These are phyloP conservation scores for Drosophila mayri DNA, from an alignment of 1,140 invertebrate genomes.

Conservation along the genomic window DNA sequence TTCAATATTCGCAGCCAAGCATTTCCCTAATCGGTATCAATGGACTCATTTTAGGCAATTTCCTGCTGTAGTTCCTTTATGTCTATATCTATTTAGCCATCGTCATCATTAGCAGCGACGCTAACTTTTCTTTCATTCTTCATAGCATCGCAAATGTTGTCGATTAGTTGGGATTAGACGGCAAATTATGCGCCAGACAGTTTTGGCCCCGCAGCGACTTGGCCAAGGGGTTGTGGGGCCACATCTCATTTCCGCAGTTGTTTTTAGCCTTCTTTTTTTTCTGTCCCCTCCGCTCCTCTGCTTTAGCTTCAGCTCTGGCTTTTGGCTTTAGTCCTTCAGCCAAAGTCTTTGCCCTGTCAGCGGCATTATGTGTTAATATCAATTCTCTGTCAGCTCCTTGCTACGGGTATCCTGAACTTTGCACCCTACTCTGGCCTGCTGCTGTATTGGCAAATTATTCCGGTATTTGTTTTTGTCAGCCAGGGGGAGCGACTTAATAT, in stretches of 20 bases:
- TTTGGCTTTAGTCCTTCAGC: constrained; percentile 13
- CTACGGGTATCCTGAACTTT: constrained; percentile 23
- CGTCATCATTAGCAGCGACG: constrained; percentile 74
- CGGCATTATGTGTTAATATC: constrained; percentile 79
- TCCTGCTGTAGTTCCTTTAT: constrained; percentile 12
- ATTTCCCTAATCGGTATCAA: constrained; percentile 28
- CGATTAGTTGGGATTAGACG: constrained; percentile 81
- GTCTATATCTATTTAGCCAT: constrained; percentile 64
- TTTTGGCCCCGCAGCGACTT: constrained; percentile 15
- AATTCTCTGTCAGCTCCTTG: constrained; percentile 57
- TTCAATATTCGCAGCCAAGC: background rate
- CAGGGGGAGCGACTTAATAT: constrained; percentile 65
- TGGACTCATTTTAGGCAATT: background rate
- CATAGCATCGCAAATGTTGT: constrained; percentile 79
- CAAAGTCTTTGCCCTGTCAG: constrained; percentile 62
- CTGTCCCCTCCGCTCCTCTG: background rate
- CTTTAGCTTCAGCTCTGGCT: background rate
- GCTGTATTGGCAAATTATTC: constrained; percentile 77
- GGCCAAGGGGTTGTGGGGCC: constrained; percentile 35
- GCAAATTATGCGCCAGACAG: constrained; percentile 73
- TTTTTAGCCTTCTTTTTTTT: constrained; percentile 21
- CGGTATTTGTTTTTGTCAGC: constrained; percentile 77
- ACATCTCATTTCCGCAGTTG: constrained; percentile 59
- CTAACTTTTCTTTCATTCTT: constrained; percentile 69
- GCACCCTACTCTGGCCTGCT: background rate